These are phyloP conservation scores for Pollenia griseotomentosa DNA, from an alignment of 2,888 invertebrate genomes.

Conservation along the genomic window DNA sequence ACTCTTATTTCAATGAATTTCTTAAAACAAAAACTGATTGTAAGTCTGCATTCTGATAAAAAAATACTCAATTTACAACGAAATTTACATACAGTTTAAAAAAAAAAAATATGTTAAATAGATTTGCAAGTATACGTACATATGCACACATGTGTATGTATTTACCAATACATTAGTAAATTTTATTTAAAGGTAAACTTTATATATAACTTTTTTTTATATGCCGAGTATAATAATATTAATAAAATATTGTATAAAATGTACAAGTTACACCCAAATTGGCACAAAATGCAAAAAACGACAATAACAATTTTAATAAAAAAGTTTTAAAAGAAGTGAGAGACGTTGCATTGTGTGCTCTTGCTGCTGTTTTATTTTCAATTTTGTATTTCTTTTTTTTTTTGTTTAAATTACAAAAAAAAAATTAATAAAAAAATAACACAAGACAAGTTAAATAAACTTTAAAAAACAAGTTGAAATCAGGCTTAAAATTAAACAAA, in stretches of 20 bases:
- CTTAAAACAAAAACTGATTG: conserved; percentile 37
- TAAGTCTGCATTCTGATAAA: neutral
- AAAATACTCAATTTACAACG: neutral
- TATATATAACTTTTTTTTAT: neutral
- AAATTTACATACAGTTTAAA: no score
- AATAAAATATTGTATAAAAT: conserved; percentile 60
- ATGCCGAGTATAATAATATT: conserved; percentile 29
- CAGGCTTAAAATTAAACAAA: conserved; percentile 53
- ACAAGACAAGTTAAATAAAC: conserved; percentile 71
- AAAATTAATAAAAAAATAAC: conserved; percentile 13
- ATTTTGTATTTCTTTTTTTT: conserved; percentile 34
- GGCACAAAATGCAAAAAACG: conserved; percentile 60
- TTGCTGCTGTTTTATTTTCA: conserved; percentile 30
- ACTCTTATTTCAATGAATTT: conserved; percentile 14
- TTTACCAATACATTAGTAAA: no score
- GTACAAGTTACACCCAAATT: conserved; percentile 73
- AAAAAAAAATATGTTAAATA: neutral
- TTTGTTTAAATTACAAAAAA: conserved; percentile 13
- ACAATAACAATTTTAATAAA: conserved; percentile 15
- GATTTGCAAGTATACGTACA: neutral
- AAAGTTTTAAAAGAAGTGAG: conserved; percentile 42
- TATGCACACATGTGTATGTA: neutral
- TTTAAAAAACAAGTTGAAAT: conserved; percentile 63
- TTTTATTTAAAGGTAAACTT: no score
- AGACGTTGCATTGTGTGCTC: conserved; percentile 16